These are phyloP conservation scores for Todiramphus saurophagus DNA, from an alignment of 2,113 vertebrate species.

Conservation along the genomic window DNA sequence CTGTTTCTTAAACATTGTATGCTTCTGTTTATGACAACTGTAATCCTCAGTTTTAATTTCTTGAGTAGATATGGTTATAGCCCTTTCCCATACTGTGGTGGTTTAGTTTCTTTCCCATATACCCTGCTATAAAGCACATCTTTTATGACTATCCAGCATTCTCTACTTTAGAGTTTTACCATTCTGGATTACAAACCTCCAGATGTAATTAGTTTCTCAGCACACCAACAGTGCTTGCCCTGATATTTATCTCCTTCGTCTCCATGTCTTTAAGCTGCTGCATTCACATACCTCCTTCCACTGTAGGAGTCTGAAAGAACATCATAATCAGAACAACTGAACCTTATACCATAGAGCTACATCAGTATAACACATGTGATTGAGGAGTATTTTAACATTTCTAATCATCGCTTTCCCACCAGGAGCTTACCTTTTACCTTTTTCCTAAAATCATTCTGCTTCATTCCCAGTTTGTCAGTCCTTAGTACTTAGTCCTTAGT, in stretches of 20 bases:
- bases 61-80: background rate
- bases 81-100: background rate
- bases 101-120: background rate
- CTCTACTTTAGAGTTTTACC: background rate
- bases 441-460: background rate
- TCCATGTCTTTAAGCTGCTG: slow-evolving; percentile 13
- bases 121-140: background rate
- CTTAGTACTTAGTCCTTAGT: background rate
- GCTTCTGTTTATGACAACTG: background rate
- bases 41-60: background rate
- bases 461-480: background rate
- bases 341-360: background rate
- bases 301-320: background rate
- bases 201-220: slow-evolving; percentile 19
- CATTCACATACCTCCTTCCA: slow-evolving; percentile 4
- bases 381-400: background rate
- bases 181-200: background rate
- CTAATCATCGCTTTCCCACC: background rate
- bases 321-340: background rate
- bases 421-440: background rate
- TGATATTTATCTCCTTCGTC: slow-evolving; percentile 21
- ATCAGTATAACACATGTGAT: background rate
- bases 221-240: background rate
- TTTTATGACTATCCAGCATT: background rate
- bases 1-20: background rate